Evolutionary conservation across 2,888 invertebrate species (phyloP), one percentile per base, ranked within the genome.

Genomic region (Lampropteryx suffumata): DNA sequence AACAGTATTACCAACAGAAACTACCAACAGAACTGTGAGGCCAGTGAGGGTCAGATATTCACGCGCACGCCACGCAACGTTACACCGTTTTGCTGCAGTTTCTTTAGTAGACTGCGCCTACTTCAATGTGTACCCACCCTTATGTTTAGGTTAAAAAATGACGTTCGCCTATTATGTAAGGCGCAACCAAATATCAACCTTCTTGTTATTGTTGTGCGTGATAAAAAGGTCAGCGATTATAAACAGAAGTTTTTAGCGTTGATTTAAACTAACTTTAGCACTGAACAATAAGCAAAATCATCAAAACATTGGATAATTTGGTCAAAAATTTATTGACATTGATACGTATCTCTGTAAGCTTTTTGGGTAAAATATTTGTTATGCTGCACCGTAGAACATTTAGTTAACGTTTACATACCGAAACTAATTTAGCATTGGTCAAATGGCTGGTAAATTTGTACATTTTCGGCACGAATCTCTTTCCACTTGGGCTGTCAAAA

Each of bases 151-250:
- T 85, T 87, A 86, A 69, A 72, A 69, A 71, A 79, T 87, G 87
- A 86, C 88, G 79, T 84, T 67, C 62, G 58, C 57, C 63, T 70
- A 72, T 88, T 90, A 89, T 88, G 84, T 90, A 89, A 89, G 87
- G 73, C 60, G 77, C 70, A 82, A 81, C 71, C 82, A 24, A 76
- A 49, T 64, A 76, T 69, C 68, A 75, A 74, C 64, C 64, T 64
- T 55, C 58, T 46, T 61, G 57, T 65, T 67, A 61, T 64, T 62
- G 45, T 67, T 66, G 42, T 46, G 51, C 29, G 45, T 59, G 46
- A 42, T 52, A 55, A 10, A n/a, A 34, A 8, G 12, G 10, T 29
- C 0, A 6, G 17, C 14, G 13, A 11, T 24, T 40, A 24, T 14
- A 33, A 40, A 39, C 11, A 44, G 8, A 44, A 29, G 36, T 35